phyloP scores from a whole-genome alignment of 2,113 vertebrate species.

The Fulmarus glacialis region DNA sequence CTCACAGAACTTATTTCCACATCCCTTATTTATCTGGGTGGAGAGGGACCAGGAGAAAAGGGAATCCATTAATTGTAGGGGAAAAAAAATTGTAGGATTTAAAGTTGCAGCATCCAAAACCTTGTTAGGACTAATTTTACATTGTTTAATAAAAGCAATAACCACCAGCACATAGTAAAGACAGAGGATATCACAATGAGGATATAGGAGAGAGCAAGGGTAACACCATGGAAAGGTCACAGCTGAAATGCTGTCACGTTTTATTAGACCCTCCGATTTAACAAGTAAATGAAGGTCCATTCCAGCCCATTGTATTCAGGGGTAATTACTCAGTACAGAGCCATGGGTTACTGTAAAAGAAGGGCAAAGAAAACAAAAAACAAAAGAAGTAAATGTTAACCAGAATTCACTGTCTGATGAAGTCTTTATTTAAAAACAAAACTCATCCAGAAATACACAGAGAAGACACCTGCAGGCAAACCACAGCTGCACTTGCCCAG shows the following conservation, averaged over 20 bases:
- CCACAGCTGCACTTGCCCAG: neutral
- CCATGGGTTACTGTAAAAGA: constrained; percentile 99
- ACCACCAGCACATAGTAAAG: constrained; percentile 12
- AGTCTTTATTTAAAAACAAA: constrained; percentile 66
- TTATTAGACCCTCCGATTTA: constrained; percentile 76
- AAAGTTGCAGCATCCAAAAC: constrained; percentile 22
- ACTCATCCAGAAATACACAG: constrained; percentile 48
- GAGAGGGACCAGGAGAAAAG: neutral
- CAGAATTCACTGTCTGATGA: constrained; percentile 61
- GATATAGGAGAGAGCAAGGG: constrained; percentile 33
- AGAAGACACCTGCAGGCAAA: constrained; percentile 8
- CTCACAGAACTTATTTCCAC: neutral
- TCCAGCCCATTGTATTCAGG: constrained; percentile 84
- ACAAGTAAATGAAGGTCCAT: constrained; percentile 84
- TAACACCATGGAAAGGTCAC: constrained; percentile 43
- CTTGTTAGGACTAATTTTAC: constrained; percentile 8
- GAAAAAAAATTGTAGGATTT: neutral
- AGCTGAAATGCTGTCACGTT: constrained; percentile 74
- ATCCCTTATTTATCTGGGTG: neutral
- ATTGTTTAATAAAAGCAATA: constrained; percentile 50
- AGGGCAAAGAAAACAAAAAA: constrained; percentile 81
- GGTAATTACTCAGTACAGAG: constrained; percentile 97
- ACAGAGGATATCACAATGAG: constrained; percentile 9
- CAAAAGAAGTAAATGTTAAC: constrained; percentile 72
- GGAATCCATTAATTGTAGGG: neutral